A percentile compares a stretch with the other conserved stretches of the same genome.
Evolutionary conservation across 2,113 vertebrate species (phyloP).

Genomic region (Diglossa brunneiventris): DNA sequence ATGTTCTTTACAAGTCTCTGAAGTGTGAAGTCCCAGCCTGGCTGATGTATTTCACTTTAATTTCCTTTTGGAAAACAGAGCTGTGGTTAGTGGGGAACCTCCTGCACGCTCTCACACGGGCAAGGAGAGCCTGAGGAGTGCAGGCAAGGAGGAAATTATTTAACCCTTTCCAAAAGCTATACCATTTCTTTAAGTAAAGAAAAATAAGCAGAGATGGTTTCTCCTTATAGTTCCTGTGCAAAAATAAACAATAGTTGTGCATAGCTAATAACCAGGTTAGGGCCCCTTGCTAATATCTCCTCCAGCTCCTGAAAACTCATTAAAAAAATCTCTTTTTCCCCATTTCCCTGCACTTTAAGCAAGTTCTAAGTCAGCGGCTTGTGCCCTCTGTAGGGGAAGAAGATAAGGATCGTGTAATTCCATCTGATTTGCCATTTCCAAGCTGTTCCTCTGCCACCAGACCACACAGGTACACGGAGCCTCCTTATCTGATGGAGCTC

Average conservation of each 20-base stretch:
- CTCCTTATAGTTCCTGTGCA: slow-evolving; percentile 55
- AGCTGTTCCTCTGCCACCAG: slow-evolving; percentile 34
- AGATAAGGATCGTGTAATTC: slow-evolving; percentile 53
- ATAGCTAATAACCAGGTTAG: slow-evolving; percentile 33
- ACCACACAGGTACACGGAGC: slow-evolving; percentile 42
- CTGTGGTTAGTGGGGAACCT: slow-evolving; percentile 68
- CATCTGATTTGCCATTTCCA: slow-evolving; percentile 45
- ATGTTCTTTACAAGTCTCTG: slow-evolving; percentile 65
- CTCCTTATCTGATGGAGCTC: slow-evolving; percentile 18
- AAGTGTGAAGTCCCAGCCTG: slow-evolving; percentile 78
- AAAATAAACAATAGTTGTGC: slow-evolving; percentile 49
- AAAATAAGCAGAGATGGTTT: slow-evolving; percentile 61
- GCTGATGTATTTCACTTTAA: slow-evolving; percentile 79
- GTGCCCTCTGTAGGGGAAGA: not conserved
- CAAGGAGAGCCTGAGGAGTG: slow-evolving; percentile 20
- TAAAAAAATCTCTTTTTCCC: not conserved
- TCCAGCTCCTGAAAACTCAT: not conserved
- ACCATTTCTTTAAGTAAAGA: slow-evolving; percentile 59
- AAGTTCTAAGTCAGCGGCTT: not conserved
- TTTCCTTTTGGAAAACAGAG: slow-evolving; percentile 78
- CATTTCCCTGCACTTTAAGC: not conserved
- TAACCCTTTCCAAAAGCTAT: slow-evolving; percentile 74
- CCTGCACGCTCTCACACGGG: not conserved
- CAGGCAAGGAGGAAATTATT: slow-evolving; percentile 76
- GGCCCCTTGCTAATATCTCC: slow-evolving; percentile 31